These are phyloP conservation scores for Calyptommatus sinebrachiatus DNA, from an alignment of 2,113 vertebrate genomes.

Conservation along the genomic window DNA sequence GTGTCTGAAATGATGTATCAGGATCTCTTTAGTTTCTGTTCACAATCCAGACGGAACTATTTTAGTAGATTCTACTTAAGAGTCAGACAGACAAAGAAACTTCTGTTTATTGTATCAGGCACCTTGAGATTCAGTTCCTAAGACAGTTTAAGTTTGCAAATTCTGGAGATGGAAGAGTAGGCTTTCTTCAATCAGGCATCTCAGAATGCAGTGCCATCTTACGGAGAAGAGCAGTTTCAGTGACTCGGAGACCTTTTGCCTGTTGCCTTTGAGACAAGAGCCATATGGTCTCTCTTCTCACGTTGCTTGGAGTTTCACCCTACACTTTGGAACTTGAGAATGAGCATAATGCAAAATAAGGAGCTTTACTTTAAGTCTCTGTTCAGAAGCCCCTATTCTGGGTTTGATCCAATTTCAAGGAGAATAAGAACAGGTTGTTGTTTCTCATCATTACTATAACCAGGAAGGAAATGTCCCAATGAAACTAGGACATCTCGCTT, in stretches of 20 bases:
- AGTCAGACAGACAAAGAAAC: no score
- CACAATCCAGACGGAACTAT: no score
- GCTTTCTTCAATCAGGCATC: not conserved
- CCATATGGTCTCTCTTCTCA: not conserved
- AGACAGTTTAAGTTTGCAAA: not conserved
- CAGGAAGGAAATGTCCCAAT: conserved; percentile 9
- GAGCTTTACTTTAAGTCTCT: not conserved
- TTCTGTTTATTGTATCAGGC: not conserved
- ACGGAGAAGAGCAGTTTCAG: not conserved
- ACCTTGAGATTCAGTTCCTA: not conserved
- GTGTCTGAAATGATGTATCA: not conserved
- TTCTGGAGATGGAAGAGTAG: not conserved
- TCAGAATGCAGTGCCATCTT: not conserved
- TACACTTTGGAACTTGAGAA: conserved; percentile 1
- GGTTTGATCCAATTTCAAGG: not conserved
- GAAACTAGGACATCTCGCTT: conserved; percentile 7
- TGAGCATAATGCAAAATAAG: not conserved
- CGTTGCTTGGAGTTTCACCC: not conserved
- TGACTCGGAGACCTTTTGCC: not conserved
- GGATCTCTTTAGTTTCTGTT: not conserved
- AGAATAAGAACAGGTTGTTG: conserved; percentile 4
- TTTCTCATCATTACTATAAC: not conserved
- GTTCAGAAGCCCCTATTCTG: not conserved
- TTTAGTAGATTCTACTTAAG: no score
- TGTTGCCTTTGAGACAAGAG: not conserved